A percentile compares a stretch with the other conserved stretches of the same genome.
These are phyloP conservation scores for Leptocoma aspasia DNA, from an alignment of 2,113 vertebrate species.

Conservation along the genomic window DNA sequence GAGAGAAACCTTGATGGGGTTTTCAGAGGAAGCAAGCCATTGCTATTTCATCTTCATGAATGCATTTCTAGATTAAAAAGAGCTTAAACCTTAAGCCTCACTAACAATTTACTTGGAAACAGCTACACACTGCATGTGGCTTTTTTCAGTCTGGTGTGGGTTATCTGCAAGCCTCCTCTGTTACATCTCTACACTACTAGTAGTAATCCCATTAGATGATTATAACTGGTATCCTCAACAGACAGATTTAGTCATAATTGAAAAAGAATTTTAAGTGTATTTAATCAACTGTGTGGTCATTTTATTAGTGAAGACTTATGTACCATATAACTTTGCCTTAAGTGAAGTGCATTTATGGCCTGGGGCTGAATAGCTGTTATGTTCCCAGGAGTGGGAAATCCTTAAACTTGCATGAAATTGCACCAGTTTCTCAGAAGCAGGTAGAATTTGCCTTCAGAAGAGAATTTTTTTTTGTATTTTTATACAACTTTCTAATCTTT, in stretches of 20 bases:
- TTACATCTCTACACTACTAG: background rate
- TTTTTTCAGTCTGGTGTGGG: background rate
- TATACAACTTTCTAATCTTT: background rate
- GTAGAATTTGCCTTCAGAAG: background rate
- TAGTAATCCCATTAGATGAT: constrained; percentile 50
- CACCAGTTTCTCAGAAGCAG: background rate
- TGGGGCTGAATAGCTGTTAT: background rate
- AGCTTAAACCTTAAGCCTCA: constrained; percentile 27
- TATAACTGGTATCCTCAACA: background rate
- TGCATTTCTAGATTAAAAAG: background rate
- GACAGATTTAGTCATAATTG: background rate
- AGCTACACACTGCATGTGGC: background rate
- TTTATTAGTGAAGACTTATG: background rate
- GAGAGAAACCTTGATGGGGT: background rate
- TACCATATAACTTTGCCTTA: background rate
- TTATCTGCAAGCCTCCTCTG: background rate
- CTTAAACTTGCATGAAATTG: background rate
- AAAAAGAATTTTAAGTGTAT: background rate
- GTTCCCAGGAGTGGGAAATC: background rate
- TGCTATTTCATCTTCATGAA: constrained; percentile 19
- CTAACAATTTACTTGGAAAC: background rate
- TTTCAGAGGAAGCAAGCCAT: background rate
- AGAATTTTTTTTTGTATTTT: background rate
- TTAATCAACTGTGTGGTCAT: background rate
- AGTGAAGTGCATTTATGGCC: background rate